Percentiles rank a stretch among this genome's conserved stretches.
These are phyloP conservation scores for Phallusia fumigata DNA, from an alignment of 23 tunicate genomes.

Conservation along the genomic window DNA sequence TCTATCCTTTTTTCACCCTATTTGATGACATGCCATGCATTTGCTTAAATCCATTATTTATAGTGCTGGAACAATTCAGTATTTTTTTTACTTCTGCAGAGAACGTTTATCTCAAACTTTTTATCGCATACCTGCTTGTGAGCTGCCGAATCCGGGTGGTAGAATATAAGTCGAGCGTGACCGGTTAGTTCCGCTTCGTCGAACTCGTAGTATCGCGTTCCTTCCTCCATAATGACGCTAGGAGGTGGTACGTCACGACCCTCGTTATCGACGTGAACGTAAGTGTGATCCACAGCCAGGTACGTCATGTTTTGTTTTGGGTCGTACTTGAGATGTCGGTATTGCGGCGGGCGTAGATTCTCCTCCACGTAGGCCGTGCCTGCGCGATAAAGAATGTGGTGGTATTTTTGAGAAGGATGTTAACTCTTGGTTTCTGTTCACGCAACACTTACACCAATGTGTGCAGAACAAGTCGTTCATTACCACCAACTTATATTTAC, in stretches of 20 bases:
- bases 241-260: constrained; percentile 38
- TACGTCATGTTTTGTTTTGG: constrained; percentile 13
- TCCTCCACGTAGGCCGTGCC: constrained; percentile 34
- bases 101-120: too few relatives aligned
- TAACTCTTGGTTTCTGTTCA: too few relatives aligned
- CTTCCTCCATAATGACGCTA: constrained; percentile 34
- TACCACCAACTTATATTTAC: too few relatives aligned
- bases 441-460: too few relatives aligned
- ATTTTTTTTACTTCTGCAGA: too few relatives aligned
- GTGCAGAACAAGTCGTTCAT: too few relatives aligned
- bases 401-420: too few relatives aligned
- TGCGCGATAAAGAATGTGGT: not conserved
- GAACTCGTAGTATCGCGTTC: constrained; percentile 13
- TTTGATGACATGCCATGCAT: too few relatives aligned
- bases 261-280: constrained; percentile 24
- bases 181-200: constrained; percentile 40
- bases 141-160: constrained; percentile 24
- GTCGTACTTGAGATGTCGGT: constrained; percentile 26
- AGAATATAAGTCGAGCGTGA: constrained; percentile 28
- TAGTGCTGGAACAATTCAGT: too few relatives aligned
- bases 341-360: constrained; percentile 28
- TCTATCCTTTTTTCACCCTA: too few relatives aligned
- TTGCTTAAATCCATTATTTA: too few relatives aligned
- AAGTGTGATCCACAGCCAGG: constrained; percentile 31
- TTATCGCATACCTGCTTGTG: not conserved